These are phyloP conservation scores for Stictocephala bisonia DNA, from an alignment of 2,888 invertebrate genomes.

Conservation along the genomic window DNA sequence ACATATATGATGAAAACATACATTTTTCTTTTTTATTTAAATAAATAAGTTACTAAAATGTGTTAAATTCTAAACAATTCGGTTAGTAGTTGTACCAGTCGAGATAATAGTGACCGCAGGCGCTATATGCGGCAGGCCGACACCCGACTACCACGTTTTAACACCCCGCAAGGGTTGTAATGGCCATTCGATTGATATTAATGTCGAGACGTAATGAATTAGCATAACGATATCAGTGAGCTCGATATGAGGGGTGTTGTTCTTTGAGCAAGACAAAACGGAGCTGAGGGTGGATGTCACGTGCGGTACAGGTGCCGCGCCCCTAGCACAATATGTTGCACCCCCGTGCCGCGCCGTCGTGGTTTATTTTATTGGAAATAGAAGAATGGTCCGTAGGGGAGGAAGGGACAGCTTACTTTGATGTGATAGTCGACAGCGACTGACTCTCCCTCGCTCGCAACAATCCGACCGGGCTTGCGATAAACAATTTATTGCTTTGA, in stretches of 20 bases:
- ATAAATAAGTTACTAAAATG: too few relatives aligned
- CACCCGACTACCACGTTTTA: background rate
- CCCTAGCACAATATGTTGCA: slow-evolving; percentile 49
- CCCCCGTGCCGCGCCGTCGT: slow-evolving; percentile 41
- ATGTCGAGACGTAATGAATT: slow-evolving; percentile 43
- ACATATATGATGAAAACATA: too few relatives aligned
- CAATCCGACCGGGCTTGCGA: too few relatives aligned
- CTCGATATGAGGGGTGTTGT: background rate
- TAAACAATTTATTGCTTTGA: too few relatives aligned
- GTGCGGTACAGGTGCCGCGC: slow-evolving; percentile 53
- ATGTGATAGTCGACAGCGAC: slow-evolving; percentile 18
- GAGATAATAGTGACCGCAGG: too few relatives aligned
- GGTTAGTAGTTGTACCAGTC: too few relatives aligned
- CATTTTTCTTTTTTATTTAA: too few relatives aligned
- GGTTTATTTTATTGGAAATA: slow-evolving; percentile 52
- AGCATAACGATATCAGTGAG: slow-evolving; percentile 40
- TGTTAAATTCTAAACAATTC: too few relatives aligned
- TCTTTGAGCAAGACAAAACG: slow-evolving; percentile 32
- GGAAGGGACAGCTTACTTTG: slow-evolving; percentile 45
- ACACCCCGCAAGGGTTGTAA: slow-evolving; percentile 45
- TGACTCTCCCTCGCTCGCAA: background rate
- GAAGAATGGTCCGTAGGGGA: slow-evolving; percentile 44
- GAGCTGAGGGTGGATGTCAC: slow-evolving; percentile 41
- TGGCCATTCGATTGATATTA: slow-evolving; percentile 45
- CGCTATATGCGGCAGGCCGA: too few relatives aligned